Base-by-base conservation (phyloP, 2,888 invertebrate genomes). In the Epistrophe eligans region DNA sequence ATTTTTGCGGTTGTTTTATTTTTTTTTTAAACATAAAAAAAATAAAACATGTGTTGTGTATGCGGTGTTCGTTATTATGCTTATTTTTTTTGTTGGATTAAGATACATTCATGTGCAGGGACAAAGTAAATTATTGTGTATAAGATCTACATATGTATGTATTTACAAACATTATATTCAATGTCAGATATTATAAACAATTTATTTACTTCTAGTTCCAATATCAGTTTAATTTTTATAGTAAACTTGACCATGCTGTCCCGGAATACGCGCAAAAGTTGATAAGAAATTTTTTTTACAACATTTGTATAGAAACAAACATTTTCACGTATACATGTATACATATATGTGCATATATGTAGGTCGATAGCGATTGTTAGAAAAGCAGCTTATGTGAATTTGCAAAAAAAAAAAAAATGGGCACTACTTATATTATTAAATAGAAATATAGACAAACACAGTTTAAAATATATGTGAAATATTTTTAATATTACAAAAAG, bases 171-270 rank as follows among this genome's bases (percentile, higher is more conserved):
- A 50, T 3, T 1, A 50, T 52, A 45, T 70, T 70, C 70, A 70
- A 70, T 55, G 70, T 28, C 70, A 70, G 19, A 50, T 28, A 24
- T 24, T 24, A 24, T 24, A 24, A 2, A 24, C 24, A 62, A 28
- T 48, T 62, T 81, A 74, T 80, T 62, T 71, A 58, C 58, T 66
- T 62, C 57, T 24, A 73, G 83, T 83, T 79, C 55, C 60, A 79
- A 77, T 83, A 84, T 60, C 83, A 70, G 45, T 70, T 64, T 77
- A 62, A 17, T 0, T 17, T 4, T 15, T 55, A 52, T 28, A 50
- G 74, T 79, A 84, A 84, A 84, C 83, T 84, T 84, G 83, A 84
- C 83, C 83, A 50, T 79, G 73, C 73, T 58, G 8, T 62, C 38
- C 55, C 17, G 43, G 17, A 28, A 13, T 60, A 71, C 35, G 38